Evolutionary conservation across 2,797 vertebrate species (phyloP).

Genomic region (Notolepis coatsorum): DNA sequence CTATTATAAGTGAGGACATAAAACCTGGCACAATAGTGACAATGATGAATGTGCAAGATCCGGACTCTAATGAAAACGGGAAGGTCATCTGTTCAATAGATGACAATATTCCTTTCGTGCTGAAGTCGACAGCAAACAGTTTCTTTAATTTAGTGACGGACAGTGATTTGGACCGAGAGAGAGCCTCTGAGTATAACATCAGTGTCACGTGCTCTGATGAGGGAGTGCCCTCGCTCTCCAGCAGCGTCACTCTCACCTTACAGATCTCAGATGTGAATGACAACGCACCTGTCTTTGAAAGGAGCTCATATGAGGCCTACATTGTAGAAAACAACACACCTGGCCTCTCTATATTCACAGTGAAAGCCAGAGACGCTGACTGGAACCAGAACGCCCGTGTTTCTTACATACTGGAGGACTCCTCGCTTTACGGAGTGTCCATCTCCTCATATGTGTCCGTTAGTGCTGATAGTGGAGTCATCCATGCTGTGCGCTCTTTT

Average conservation of each 20-base stretch:
- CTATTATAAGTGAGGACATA: constrained; percentile 45
- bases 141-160: too few species aligned
- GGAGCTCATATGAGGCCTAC: constrained; percentile 55
- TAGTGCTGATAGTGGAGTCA: constrained; percentile 63
- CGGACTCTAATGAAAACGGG: constrained; percentile 47
- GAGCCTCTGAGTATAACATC: too few species aligned
- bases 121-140: too few species aligned
- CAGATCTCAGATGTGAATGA: too few species aligned
- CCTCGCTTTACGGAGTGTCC: constrained; percentile 55
- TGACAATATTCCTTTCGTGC: too few species aligned
- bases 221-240: too few species aligned
- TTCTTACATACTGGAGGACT: constrained; percentile 68
- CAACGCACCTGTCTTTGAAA: constrained; percentile 64
- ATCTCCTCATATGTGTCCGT: constrained; percentile 64
- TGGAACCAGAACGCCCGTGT: constrained; percentile 62
- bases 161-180: too few species aligned
- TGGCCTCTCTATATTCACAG: constrained; percentile 62
- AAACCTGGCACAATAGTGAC: constrained; percentile 25
- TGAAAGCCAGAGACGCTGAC: constrained; percentile 66
- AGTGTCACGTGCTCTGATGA: too few species aligned
- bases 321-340: constrained; percentile 73
- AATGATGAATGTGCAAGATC: constrained; percentile 54
- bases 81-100: too few species aligned
- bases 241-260: too few species aligned
- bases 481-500: constrained; percentile 79